phyloP scores from a whole-genome alignment of 1,140 invertebrate species.

The Colletes latitarsis region DNA sequence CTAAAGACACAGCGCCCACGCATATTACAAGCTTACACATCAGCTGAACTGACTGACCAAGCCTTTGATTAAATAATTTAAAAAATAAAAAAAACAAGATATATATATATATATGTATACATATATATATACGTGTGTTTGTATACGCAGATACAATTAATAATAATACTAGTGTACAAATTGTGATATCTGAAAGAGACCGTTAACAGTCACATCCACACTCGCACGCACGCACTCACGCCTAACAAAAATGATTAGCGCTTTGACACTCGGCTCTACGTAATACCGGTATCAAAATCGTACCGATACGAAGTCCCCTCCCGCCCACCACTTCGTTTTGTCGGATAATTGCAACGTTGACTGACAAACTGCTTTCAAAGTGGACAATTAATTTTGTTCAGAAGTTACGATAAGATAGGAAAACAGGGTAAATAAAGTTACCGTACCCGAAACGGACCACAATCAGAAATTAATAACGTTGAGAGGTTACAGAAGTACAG shows the following conservation, averaged over 20 bases:
- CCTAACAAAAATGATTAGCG: neutral
- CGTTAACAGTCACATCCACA: conserved; percentile 28
- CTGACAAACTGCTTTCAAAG: neutral
- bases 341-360: neutral
- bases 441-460: too few relatives aligned
- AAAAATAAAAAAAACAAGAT: conserved; percentile 50
- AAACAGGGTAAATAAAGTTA: too few relatives aligned
- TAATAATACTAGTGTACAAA: conserved; percentile 73
- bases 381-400: neutral
- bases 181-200: conserved; percentile 57
- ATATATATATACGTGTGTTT: conserved; percentile 1
- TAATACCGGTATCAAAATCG: too few relatives aligned
- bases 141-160: conserved; percentile 58
- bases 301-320: too few relatives aligned
- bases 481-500: neutral
- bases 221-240: neutral
- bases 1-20: conserved; percentile 5
- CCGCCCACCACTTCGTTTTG: too few relatives aligned
- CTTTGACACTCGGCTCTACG: neutral
- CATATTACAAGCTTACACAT: conserved; percentile 20
- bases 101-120: conserved; percentile 14
- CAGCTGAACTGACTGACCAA: conserved; percentile 31
- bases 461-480: neutral
- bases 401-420: neutral
- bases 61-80: conserved; percentile 63